phyloP scores from a whole-genome alignment of 2,113 vertebrate species.

The Prunella fulvescens region DNA sequence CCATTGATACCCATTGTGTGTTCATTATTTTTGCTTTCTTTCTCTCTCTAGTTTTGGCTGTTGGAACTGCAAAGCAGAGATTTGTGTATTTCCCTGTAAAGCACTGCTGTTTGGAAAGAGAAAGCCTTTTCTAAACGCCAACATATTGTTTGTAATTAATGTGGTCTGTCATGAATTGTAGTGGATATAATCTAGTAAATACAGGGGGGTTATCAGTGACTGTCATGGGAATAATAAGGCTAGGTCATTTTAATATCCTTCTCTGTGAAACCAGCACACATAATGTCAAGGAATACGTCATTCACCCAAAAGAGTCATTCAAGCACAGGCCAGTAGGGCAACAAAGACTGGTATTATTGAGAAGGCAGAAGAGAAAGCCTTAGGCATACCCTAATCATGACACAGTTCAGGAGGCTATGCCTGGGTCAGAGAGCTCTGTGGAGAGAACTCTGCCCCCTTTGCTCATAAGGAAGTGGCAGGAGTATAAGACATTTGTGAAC shows the following conservation, averaged over 20 bases:
- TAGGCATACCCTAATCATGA: neutral
- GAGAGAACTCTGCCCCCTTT: neutral
- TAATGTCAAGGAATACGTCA: conserved; percentile 62
- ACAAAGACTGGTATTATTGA: conserved; percentile 53
- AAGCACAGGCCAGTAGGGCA: neutral
- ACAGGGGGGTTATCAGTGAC: neutral
- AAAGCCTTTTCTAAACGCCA: neutral
- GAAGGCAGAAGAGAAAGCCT: conserved; percentile 30
- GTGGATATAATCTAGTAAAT: neutral
- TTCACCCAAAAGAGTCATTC: conserved; percentile 54
- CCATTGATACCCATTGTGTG: neutral
- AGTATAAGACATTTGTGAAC: neutral
- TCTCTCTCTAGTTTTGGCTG: neutral
- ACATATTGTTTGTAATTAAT: neutral
- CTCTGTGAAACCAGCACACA: neutral
- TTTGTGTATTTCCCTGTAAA: neutral
- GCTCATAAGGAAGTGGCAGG: neutral
- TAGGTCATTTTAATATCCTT: conserved; percentile 26
- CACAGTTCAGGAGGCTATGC: conserved; percentile 6
- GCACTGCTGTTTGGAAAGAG: neutral
- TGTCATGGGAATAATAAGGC: neutral
- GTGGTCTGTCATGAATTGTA: neutral
- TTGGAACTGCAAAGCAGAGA: neutral
- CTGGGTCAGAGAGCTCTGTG: conserved; percentile 1
- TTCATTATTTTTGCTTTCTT: neutral